Conservation (phyloP, 2,888 invertebrate genomes). For the Melanophora roralis region DNA sequence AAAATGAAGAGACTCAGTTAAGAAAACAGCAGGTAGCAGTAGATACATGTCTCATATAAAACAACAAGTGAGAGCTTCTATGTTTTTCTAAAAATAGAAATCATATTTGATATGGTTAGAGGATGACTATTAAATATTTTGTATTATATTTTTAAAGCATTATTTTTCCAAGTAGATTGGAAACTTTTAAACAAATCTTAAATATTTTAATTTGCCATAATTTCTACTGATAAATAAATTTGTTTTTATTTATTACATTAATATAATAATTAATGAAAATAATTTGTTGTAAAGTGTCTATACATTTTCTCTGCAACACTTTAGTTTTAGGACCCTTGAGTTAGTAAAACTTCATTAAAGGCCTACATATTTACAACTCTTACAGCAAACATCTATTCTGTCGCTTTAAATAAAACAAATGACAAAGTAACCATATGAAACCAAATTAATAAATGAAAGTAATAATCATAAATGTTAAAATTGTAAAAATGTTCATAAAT, state of each 20-base stretch:
- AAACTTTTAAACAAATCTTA: too few species aligned
- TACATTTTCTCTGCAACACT: neutral
- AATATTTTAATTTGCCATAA: too few species aligned
- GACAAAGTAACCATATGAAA: slow-evolving; percentile 27
- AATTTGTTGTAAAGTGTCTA: too few species aligned
- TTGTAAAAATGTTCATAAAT: slow-evolving; percentile 43
- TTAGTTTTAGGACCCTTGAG: neutral
- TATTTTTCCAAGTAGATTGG: too few species aligned
- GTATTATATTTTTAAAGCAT: too few species aligned
- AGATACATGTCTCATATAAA: too few species aligned
- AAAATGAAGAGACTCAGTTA: slow-evolving; percentile 20
- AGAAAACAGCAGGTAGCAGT: slow-evolving; percentile 22
- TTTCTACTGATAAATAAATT: too few species aligned
- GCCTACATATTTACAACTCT: neutral
- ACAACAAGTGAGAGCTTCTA: too few species aligned
- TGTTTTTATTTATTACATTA: neutral
- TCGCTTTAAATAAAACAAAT: neutral
- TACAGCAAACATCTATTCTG: slow-evolving; percentile 1
- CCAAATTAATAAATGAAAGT: slow-evolving; percentile 19
- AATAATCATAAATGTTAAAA: slow-evolving; percentile 44
- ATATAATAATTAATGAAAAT: too few species aligned
- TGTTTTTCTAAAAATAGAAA: too few species aligned
- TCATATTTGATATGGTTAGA: too few species aligned
- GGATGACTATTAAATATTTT: too few species aligned
- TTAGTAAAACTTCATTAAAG: neutral